Conservation (phyloP, 2,888 invertebrate species). For the Sinohyriopsis cumingii region DNA sequence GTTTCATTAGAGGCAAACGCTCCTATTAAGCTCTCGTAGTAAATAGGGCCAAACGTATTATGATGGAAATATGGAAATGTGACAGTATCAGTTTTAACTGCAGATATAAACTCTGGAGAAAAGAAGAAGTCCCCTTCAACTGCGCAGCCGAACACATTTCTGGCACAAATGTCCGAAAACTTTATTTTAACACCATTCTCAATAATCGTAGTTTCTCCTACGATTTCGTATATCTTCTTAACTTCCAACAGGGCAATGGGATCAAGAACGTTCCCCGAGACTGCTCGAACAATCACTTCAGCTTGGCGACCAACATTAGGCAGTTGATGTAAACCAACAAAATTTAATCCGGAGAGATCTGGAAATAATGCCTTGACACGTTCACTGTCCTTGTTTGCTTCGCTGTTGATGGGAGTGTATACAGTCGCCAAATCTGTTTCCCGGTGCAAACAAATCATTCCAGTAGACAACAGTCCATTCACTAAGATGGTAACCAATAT, state of each 20-base stretch:
- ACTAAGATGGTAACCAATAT: slow-evolving; percentile 10
- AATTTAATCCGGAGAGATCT: slow-evolving; percentile 15
- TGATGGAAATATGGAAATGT: slow-evolving; percentile 14
- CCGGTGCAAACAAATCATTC: slow-evolving; percentile 31
- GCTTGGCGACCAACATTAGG: slow-evolving; percentile 12
- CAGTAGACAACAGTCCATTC: slow-evolving; percentile 23
- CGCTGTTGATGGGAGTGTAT: slow-evolving; percentile 46
- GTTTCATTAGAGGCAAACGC: background rate
- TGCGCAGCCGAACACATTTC: slow-evolving; percentile 4
- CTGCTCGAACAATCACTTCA: slow-evolving; percentile 17
- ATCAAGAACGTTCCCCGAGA: slow-evolving; percentile 10
- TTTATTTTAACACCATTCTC: background rate
- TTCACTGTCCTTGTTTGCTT: slow-evolving; percentile 35
- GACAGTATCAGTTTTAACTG: background rate
- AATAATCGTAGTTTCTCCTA: slow-evolving; percentile 1
- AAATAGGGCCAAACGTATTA: background rate
- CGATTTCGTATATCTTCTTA: background rate
- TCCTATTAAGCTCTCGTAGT: slow-evolving; percentile 8
- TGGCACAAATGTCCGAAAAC: slow-evolving; percentile 8
- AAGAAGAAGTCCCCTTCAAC: slow-evolving; percentile 5
- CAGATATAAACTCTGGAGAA: background rate
- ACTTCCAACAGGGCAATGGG: slow-evolving; percentile 10
- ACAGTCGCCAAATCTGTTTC: slow-evolving; percentile 43
- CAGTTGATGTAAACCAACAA: slow-evolving; percentile 10
- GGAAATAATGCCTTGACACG: slow-evolving; percentile 22